Percentiles rank a stretch among this genome's conserved stretches.
These are phyloP conservation scores for Melanotus villosus DNA, from an alignment of 2,888 invertebrate genomes.

Conservation along the genomic window DNA sequence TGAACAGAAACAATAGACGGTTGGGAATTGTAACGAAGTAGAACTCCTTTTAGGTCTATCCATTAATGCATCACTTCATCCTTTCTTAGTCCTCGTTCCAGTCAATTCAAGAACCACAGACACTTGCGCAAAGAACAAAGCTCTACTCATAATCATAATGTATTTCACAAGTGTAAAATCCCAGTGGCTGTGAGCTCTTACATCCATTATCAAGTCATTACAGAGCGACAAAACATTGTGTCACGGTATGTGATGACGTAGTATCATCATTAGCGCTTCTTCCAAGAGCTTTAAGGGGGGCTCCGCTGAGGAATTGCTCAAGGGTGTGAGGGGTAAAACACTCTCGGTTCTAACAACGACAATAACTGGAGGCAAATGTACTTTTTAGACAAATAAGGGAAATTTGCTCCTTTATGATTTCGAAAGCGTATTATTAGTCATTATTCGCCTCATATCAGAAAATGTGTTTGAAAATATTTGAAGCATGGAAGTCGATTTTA, in stretches of 20 bases:
- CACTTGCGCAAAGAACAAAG: constrained; percentile 55
- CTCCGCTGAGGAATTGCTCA: constrained; percentile 7
- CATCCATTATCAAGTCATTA: constrained; percentile 61
- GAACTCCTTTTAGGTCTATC: constrained; percentile 51
- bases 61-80: constrained; percentile 54
- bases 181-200: constrained; percentile 55
- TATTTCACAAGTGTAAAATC: constrained; percentile 59
- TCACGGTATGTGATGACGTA: constrained; percentile 58
- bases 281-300: constrained; percentile 39
- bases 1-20: constrained; percentile 50
- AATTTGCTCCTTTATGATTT: too few relatives aligned
- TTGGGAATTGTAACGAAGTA: constrained; percentile 49
- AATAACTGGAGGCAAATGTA: constrained; percentile 13
- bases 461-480: too few relatives aligned
- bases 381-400: constrained; percentile 12
- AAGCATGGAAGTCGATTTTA: too few relatives aligned
- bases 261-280: constrained; percentile 55
- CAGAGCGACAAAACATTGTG: constrained; percentile 59
- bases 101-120: constrained; percentile 54
- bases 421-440: too few relatives aligned
- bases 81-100: constrained; percentile 53
- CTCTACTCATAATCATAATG: constrained; percentile 58
- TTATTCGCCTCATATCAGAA: too few relatives aligned
- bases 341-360: constrained; percentile 9
- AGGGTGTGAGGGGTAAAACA: background rate